Evolutionary conservation across 2,888 invertebrate species (phyloP).

Genomic region (Dioctria rufipes): DNA sequence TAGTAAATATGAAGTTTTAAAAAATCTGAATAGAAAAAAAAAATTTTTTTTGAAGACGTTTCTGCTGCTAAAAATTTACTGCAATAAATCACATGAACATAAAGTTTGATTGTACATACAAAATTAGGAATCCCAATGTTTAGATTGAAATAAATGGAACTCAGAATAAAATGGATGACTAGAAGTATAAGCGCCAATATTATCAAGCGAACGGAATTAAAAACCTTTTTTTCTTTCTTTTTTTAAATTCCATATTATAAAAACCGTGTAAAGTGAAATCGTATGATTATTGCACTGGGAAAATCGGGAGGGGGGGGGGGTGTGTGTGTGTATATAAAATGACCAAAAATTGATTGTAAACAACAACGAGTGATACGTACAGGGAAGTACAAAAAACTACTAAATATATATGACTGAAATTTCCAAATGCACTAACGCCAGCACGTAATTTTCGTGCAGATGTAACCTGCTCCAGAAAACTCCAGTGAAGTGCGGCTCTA

Average conservation of each 20-base stretch:
- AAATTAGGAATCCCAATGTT: too few relatives aligned
- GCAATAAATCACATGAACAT: not conserved
- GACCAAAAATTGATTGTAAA: too few relatives aligned
- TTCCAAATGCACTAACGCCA: too few relatives aligned
- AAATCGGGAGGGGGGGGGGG: not conserved
- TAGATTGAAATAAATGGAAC: too few relatives aligned
- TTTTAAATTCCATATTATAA: not conserved
- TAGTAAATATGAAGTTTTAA: not conserved
- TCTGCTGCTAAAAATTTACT: slow-evolving; percentile 9
- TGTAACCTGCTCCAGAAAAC: too few relatives aligned
- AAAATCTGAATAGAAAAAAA: not conserved
- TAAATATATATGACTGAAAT: too few relatives aligned
- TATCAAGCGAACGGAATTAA: slow-evolving; percentile 3
- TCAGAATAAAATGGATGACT: not conserved
- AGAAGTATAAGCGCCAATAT: not conserved
- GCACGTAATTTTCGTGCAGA: too few relatives aligned
- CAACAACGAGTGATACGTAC: too few relatives aligned
- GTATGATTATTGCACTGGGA: not conserved
- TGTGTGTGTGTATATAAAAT: too few relatives aligned
- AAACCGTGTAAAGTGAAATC: not conserved
- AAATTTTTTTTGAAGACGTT: not conserved
- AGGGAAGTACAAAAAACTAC: too few relatives aligned
- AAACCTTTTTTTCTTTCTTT: not conserved
- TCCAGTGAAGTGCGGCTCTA: too few relatives aligned
- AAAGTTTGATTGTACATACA: not conserved